Percentiles rank a stretch among this genome's conserved stretches.
These are phyloP conservation scores for Schrankia costaestrigalis DNA, from an alignment of 2,888 invertebrate species.

Conservation along the genomic window DNA sequence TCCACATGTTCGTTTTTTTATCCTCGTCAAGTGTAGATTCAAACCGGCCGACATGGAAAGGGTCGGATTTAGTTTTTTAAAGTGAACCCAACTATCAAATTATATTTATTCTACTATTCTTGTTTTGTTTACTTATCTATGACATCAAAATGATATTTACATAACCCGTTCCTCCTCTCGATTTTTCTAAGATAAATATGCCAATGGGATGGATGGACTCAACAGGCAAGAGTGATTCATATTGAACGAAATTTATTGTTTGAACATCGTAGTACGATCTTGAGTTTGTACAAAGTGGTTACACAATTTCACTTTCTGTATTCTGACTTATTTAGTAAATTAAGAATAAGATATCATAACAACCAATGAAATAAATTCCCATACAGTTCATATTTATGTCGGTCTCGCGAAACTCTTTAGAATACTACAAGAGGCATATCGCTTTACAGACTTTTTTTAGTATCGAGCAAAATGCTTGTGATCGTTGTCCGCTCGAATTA, in stretches of 20 bases:
- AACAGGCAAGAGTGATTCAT: conserved; percentile 21
- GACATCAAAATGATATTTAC: conserved; percentile 43
- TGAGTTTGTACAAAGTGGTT: no score
- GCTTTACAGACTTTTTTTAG: conserved; percentile 70
- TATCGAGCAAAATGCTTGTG: conserved; percentile 50
- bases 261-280: not conserved
- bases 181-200: conserved; percentile 27
- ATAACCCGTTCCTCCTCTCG: conserved; percentile 38
- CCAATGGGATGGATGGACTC: no score
- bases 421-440: conserved; percentile 57
- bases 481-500: conserved; percentile 69
- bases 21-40: conserved; percentile 60
- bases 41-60: conserved; percentile 65
- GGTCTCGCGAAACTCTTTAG: conserved; percentile 44
- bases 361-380: conserved; percentile 41
- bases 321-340: no score
- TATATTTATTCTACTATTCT: conserved; percentile 60
- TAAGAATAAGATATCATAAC: conserved; percentile 29
- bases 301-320: no score
- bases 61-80: conserved; percentile 65
- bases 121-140: conserved; percentile 47
- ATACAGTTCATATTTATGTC: conserved; percentile 48
- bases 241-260: conserved; percentile 15
- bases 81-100: conserved; percentile 56
- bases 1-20: conserved; percentile 68